Conservation (phyloP, 2,888 invertebrate species). For the Drosophila dives region DNA sequence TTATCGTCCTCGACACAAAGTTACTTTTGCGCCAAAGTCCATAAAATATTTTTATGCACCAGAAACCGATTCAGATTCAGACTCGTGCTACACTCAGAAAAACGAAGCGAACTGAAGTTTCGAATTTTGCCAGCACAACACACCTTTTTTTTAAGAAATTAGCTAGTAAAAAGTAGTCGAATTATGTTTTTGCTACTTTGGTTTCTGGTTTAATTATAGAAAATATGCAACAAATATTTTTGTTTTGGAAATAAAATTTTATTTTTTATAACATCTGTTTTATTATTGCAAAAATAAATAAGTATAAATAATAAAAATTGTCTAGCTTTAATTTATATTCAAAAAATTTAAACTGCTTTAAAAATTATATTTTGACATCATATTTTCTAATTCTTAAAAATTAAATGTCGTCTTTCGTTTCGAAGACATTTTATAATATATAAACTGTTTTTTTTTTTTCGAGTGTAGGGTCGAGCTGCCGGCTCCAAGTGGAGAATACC, state of each 20-base stretch:
- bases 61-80: conserved; percentile 41
- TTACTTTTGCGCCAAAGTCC: conserved; percentile 72
- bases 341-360: too few relatives aligned
- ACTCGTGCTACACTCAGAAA: conserved; percentile 1
- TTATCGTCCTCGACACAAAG: conserved; percentile 70
- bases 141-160: background rate
- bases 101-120: background rate
- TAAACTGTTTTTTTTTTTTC: background rate
- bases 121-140: background rate
- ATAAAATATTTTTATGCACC: conserved; percentile 74
- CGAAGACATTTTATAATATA: background rate
- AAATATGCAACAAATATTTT: background rate
- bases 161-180: too few relatives aligned
- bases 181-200: background rate
- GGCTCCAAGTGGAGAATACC: conserved; percentile 53
- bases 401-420: background rate
- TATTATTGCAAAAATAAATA: too few relatives aligned
- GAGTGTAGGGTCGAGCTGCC: conserved; percentile 4
- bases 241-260: too few relatives aligned
- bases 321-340: too few relatives aligned
- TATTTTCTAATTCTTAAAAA: background rate
- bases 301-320: too few relatives aligned
- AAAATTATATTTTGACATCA: background rate
- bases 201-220: fast-evolving
- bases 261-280: too few relatives aligned